These are phyloP conservation scores for Octodonta nipae DNA, from an alignment of 2,888 invertebrate species.

Conservation along the genomic window DNA sequence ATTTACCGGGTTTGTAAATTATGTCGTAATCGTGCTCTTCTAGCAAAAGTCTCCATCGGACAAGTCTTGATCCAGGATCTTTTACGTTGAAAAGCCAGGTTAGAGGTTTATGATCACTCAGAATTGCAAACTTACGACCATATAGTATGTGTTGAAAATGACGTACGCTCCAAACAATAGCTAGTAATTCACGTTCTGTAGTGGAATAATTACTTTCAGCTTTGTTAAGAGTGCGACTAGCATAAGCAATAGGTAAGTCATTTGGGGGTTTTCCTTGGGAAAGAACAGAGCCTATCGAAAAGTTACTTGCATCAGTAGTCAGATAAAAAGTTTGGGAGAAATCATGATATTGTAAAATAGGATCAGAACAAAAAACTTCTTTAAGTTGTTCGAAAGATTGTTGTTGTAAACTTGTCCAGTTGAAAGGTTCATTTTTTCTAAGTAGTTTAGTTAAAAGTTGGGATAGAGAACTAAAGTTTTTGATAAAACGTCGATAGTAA, in stretches of 20 bases:
- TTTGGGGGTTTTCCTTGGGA: no score
- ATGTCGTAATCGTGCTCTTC: constrained; percentile 22
- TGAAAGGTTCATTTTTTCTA: constrained; percentile 9
- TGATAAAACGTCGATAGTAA: constrained; percentile 12
- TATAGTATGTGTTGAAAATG: no score
- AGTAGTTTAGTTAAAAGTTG: constrained; percentile 13
- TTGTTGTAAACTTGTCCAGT: constrained; percentile 12
- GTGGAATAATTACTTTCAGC: constrained; percentile 27
- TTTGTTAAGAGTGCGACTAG: constrained; percentile 23
- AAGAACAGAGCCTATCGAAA: constrained; percentile 13
- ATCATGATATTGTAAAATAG: constrained; percentile 22
- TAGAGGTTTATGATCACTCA: constrained; percentile 28
- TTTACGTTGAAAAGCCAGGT: constrained; percentile 24
- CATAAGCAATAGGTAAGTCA: constrained; percentile 28
- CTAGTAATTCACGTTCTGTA: constrained; percentile 28
- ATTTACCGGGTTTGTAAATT: constrained; percentile 5
- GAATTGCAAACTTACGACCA: constrained; percentile 25
- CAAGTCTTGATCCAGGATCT: constrained; percentile 21
- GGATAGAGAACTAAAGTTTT: constrained; percentile 12
- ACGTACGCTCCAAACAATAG: constrained; percentile 26
- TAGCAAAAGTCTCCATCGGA: constrained; percentile 23
- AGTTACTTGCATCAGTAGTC: constrained; percentile 27
- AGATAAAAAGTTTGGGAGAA: constrained; percentile 20
- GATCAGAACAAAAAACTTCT: constrained; percentile 9
- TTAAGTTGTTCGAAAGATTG: constrained; percentile 15